These are phyloP conservation scores for Hapalemur alaotrensis DNA, from an alignment of 2,797 vertebrate species.

Conservation along the genomic window DNA sequence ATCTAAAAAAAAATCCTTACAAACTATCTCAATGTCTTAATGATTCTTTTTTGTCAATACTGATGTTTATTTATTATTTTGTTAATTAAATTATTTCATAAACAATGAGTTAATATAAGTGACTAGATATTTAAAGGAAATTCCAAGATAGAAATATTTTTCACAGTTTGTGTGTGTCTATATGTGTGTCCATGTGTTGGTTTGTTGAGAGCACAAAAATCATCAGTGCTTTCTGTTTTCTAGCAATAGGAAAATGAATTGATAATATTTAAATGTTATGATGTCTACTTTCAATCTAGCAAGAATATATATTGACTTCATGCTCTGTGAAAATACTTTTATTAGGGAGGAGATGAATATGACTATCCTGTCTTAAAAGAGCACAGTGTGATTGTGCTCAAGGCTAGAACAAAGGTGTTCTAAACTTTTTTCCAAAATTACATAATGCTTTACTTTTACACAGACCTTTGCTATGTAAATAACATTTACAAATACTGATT, in stretches of 20 bases:
- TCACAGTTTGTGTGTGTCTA: not conserved
- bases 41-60: not conserved
- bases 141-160: not conserved
- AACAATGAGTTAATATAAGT: not conserved
- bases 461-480: not conserved
- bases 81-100: constrained; percentile 10
- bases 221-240: not conserved
- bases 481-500: not conserved
- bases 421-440: not conserved
- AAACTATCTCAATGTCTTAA: not conserved
- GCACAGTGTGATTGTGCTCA: not conserved
- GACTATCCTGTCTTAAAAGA: not conserved
- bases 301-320: not conserved
- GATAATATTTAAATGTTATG: not conserved
- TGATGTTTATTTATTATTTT: not conserved
- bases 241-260: not conserved
- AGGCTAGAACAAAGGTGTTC: not conserved
- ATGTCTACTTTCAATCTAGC: not conserved
- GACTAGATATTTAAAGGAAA: not conserved
- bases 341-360: not conserved
- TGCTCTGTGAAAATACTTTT: not conserved
- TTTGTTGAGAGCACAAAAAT: not conserved
- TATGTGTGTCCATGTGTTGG: not conserved
- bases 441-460: not conserved
- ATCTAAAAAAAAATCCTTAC: not conserved